Evolutionary conservation across 1,140 invertebrate species (phyloP).

Genomic region (Ostrea denselamellosa): DNA sequence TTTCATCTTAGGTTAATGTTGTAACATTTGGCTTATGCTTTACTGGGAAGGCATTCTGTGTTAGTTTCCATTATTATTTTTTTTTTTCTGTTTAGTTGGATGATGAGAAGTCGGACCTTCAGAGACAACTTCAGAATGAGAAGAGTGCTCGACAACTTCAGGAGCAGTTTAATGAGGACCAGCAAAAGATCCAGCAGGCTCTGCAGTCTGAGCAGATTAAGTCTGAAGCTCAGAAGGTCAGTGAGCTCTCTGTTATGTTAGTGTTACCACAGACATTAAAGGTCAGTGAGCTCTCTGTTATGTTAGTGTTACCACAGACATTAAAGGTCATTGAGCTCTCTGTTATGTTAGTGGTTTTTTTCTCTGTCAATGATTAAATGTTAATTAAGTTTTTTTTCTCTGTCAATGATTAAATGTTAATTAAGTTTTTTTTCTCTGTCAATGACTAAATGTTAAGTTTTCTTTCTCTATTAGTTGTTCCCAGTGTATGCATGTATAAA

Average conservation of each 20-base stretch:
- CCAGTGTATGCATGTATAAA: not conserved
- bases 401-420: too few relatives aligned
- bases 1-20: too few relatives aligned
- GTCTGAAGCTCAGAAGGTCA: constrained; percentile 59
- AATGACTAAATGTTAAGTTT: not conserved
- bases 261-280: not conserved
- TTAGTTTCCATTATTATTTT: not conserved
- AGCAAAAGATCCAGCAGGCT: constrained; percentile 66
- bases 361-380: too few relatives aligned
- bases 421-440: too few relatives aligned
- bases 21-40: too few relatives aligned
- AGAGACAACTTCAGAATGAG: constrained; percentile 68
- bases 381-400: too few relatives aligned
- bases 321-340: not conserved
- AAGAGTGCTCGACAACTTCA: constrained; percentile 69
- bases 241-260: not conserved
- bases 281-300: not conserved
- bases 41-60: too few relatives aligned
- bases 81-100: constrained; percentile 65
- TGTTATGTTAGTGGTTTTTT: too few relatives aligned
- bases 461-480: not conserved
- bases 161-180: constrained; percentile 75
- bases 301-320: not conserved
- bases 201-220: constrained; percentile 61
- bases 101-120: constrained; percentile 71